Percentiles rank a stretch among this genome's conserved stretches.
Conservation (phyloP, 2,888 invertebrate species). For the Penaeus monodon region DNA sequence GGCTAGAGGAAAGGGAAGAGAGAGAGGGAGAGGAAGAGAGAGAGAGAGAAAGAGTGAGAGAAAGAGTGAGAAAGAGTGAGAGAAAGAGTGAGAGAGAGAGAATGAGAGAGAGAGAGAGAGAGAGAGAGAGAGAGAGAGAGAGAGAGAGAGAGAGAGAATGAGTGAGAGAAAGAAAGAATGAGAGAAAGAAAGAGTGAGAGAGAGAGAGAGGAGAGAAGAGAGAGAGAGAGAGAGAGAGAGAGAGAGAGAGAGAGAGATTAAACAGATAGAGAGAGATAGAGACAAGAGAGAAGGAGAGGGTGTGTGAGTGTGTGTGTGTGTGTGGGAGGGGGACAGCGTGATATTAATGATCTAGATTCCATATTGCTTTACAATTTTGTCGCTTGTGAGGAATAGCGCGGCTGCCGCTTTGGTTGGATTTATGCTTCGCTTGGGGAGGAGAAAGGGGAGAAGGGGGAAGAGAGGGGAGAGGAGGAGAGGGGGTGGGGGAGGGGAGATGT, state of each 20-base stretch:
- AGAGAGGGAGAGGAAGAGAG: too few relatives aligned
- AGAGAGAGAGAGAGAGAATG: too few relatives aligned
- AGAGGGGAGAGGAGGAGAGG: too few relatives aligned
- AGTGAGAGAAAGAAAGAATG: too few relatives aligned
- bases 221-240: not conserved
- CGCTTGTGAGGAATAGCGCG: slow-evolving; percentile 26
- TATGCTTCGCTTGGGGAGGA: slow-evolving; percentile 8
- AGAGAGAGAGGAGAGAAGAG: too few relatives aligned
- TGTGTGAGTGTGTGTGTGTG: not conserved
- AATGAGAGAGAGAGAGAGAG: not conserved
- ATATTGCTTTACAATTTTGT: slow-evolving; percentile 51
- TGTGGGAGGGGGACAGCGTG: not conserved
- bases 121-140: not conserved
- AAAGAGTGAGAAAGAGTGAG: not conserved
- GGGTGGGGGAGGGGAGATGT: not conserved
- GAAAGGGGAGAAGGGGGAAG: not conserved
- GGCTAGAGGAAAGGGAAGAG: too few relatives aligned
- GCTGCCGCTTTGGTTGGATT: not conserved
- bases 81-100: not conserved
- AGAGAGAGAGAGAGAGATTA: not conserved
- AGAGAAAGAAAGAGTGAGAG: too few relatives aligned
- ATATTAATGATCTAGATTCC: slow-evolving; percentile 52
- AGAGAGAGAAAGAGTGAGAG: not conserved
- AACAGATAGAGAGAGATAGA: not conserved
- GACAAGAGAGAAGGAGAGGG: not conserved